A percentile compares a stretch with the other conserved stretches of the same genome.
Evolutionary conservation across 1,140 invertebrate genomes (phyloP).

Genomic region (Callitettix versicolor): DNA sequence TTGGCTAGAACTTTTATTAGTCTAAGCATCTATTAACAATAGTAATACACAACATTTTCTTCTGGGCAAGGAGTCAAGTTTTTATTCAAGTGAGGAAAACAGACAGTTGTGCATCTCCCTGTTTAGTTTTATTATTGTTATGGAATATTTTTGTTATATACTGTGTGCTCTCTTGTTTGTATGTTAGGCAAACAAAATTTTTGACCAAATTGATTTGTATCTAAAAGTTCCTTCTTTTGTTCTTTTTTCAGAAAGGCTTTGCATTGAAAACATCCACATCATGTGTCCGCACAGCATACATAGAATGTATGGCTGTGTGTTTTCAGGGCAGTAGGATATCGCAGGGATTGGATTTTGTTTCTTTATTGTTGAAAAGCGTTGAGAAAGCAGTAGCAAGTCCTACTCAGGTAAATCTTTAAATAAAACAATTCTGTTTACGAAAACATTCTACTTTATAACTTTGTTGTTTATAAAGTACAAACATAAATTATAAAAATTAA

Average conservation of each 20-base stretch:
- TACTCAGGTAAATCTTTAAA: slow-evolving; percentile 38
- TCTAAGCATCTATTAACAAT: too few relatives aligned
- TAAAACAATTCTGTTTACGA: too few relatives aligned
- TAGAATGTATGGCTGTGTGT: slow-evolving; percentile 54
- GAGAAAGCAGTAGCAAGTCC: slow-evolving; percentile 60
- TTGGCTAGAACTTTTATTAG: too few relatives aligned
- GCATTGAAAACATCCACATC: slow-evolving; percentile 66
- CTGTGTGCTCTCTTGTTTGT: too few relatives aligned
- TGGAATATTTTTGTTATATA: too few relatives aligned
- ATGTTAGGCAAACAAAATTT: too few relatives aligned
- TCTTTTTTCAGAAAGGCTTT: slow-evolving; percentile 54
- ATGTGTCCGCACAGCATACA: slow-evolving; percentile 64
- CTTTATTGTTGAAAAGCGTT: slow-evolving; percentile 50
- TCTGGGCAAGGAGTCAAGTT: too few relatives aligned
- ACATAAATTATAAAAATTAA: background rate
- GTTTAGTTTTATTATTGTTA: too few relatives aligned
- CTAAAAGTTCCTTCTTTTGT: slow-evolving; percentile 7
- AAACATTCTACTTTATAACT: background rate
- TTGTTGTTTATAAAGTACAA: background rate
- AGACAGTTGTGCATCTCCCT: too few relatives aligned
- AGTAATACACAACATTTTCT: too few relatives aligned
- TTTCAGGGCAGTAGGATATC: slow-evolving; percentile 44
- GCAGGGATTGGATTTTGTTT: slow-evolving; percentile 41
- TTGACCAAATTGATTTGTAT: too few relatives aligned
- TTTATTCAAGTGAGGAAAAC: too few relatives aligned